A percentile compares a stretch with the other conserved stretches of the same genome.
These are phyloP conservation scores for Ptychodera flava DNA, from an alignment of 35 echinoderm and acorn worm genomes.

Conservation along the genomic window DNA sequence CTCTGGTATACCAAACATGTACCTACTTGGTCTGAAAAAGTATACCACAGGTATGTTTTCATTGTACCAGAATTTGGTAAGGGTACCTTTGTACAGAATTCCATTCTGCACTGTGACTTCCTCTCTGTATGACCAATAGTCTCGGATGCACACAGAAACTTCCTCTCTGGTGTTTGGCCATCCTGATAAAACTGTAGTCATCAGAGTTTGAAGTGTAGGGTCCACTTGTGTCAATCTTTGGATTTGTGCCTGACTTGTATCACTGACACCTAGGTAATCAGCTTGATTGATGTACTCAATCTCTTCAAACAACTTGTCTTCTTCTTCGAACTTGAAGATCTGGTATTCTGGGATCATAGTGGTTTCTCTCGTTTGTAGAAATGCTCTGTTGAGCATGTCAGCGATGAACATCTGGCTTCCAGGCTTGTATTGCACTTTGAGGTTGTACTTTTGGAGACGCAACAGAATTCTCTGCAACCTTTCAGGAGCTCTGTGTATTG, in stretches of 20 bases:
- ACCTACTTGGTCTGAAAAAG: too few relatives aligned
- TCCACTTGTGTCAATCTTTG: constrained; percentile 24
- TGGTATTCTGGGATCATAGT: constrained; percentile 11
- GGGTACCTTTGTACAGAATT: constrained; percentile 59
- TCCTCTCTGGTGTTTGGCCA: constrained; percentile 41
- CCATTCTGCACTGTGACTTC: constrained; percentile 67
- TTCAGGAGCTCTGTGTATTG: constrained; percentile 16
- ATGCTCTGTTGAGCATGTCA: constrained; percentile 57
- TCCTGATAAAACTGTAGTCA: constrained; percentile 11
- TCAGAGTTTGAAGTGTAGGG: constrained; percentile 17
- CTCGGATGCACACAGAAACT: constrained; percentile 20
- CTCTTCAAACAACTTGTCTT: constrained; percentile 26
- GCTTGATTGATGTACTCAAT: constrained; percentile 31
- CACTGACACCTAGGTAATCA: constrained; percentile 30
- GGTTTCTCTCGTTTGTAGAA: constrained; percentile 9
- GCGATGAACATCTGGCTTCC: constrained; percentile 50
- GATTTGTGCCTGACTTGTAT: constrained; percentile 20
- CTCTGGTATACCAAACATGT: too few relatives aligned
- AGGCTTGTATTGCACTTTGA: constrained; percentile 35
- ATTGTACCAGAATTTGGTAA: too few relatives aligned
- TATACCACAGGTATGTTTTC: too few relatives aligned
- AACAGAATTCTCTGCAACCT: constrained; percentile 24
- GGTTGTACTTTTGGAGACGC: constrained; percentile 34
- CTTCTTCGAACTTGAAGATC: background rate
- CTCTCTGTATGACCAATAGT: constrained; percentile 47